phyloP scores from a whole-genome alignment of 2,113 vertebrate genomes.

The Turnix velox region DNA sequence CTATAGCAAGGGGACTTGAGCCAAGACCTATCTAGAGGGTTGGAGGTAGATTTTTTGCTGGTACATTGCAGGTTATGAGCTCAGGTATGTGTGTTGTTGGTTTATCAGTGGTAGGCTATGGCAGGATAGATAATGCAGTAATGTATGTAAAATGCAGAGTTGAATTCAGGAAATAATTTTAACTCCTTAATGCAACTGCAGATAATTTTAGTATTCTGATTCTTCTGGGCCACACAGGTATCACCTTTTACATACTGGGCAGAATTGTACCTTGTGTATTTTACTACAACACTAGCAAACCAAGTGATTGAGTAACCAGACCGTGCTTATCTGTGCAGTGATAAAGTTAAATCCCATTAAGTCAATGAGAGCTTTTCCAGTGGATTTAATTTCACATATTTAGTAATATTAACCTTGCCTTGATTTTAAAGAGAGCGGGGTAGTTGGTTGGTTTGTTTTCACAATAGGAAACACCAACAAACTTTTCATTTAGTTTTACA shows the following conservation, averaged over 20 bases:
- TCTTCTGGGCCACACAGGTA: rapidly evolving
- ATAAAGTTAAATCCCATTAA: not conserved
- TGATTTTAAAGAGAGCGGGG: not conserved
- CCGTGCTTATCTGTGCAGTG: not conserved
- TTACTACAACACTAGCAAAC: not conserved
- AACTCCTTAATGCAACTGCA: not conserved
- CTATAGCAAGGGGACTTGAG: not conserved
- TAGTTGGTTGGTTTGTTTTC: not conserved
- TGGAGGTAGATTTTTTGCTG: not conserved
- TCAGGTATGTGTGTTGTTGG: not conserved
- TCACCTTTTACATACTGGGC: not conserved
- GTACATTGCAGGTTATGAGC: not conserved
- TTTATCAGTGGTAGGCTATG: not conserved
- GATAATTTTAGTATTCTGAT: not conserved
- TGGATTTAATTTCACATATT: not conserved
- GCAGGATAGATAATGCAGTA: not conserved
- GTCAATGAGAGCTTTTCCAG: not conserved
- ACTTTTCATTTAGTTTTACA: not conserved
- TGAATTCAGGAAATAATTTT: not conserved
- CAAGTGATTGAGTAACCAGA: not conserved
- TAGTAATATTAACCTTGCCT: not conserved
- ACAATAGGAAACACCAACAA: not conserved
- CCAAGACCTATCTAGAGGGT: not conserved
- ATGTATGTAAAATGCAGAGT: not conserved
- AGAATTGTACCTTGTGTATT: not conserved